Percentiles rank a stretch among this genome's conserved stretches.
These are phyloP conservation scores for Heliothis subflexa DNA, from an alignment of 1,140 invertebrate species.

Conservation along the genomic window DNA sequence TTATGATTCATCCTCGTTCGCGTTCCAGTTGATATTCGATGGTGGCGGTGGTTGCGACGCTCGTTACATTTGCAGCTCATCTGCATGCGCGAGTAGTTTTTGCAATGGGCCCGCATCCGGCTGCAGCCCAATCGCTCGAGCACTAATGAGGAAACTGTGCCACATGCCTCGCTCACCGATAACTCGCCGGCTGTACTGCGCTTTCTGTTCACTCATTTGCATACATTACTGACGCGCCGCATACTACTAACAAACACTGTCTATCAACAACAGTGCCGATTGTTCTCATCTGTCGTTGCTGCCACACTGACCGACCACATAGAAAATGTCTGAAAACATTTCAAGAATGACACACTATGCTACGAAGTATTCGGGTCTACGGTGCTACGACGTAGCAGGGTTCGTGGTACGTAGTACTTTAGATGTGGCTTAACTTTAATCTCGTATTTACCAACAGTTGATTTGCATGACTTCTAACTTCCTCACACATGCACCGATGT, in stretches of 20 bases:
- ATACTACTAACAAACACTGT: too few species aligned
- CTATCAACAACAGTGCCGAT: too few species aligned
- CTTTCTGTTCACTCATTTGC: background rate
- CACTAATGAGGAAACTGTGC: background rate
- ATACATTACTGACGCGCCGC: background rate
- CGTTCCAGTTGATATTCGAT: too few species aligned
- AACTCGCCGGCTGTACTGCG: too few species aligned
- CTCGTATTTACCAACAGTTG: slow-evolving; percentile 4
- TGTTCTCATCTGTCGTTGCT: background rate
- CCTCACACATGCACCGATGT: background rate
- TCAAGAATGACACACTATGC: background rate
- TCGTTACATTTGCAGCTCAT: background rate
- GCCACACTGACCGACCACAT: background rate
- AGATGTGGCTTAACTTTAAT: slow-evolving; percentile 25
- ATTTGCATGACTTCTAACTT: slow-evolving; percentile 32
- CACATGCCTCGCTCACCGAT: background rate
- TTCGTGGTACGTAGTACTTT: slow-evolving; percentile 3
- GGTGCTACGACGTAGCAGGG: slow-evolving; percentile 36
- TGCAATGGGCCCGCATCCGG: slow-evolving; percentile 18
- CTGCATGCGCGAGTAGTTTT: slow-evolving; percentile 29
- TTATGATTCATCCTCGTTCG: too few species aligned
- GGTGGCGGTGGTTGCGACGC: too few species aligned
- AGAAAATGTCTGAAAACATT: background rate
- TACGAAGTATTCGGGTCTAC: slow-evolving; percentile 13
- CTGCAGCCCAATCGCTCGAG: background rate